Evolutionary conservation across 1,140 invertebrate genomes (phyloP).

Genomic region (Drosophila lowei): DNA sequence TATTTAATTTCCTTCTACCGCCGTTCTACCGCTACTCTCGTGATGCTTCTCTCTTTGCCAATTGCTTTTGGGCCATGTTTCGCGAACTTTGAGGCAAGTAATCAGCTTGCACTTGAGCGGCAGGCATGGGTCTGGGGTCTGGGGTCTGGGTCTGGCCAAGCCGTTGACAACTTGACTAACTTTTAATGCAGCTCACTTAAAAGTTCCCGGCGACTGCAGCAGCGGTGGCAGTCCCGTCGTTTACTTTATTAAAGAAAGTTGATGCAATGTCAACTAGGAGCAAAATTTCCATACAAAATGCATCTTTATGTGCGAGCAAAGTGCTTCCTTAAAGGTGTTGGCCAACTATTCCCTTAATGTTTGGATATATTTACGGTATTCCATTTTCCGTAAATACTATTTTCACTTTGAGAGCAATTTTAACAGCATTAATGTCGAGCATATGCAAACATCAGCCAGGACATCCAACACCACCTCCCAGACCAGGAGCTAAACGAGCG

Average conservation of each 20-base stretch:
- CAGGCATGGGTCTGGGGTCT: slow-evolving; percentile 3
- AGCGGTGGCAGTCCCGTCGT: slow-evolving; percentile 21
- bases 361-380: background rate
- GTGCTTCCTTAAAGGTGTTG: slow-evolving; percentile 2
- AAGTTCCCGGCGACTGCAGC: slow-evolving; percentile 52
- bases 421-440: slow-evolving; percentile 65
- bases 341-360: slow-evolving; percentile 18
- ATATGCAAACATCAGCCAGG: slow-evolving; percentile 58
- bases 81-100: slow-evolving; percentile 56
- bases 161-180: slow-evolving; percentile 76
- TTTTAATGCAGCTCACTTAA: slow-evolving; percentile 78
- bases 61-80: slow-evolving; percentile 31
- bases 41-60: background rate
- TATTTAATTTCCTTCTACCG: slow-evolving; percentile 52
- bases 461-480: background rate
- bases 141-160: slow-evolving; percentile 22
- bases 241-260: slow-evolving; percentile 58
- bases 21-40: background rate
- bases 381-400: slow-evolving; percentile 3
- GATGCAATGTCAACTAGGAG: slow-evolving; percentile 31
- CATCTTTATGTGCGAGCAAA: too few relatives aligned
- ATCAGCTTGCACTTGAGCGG: slow-evolving; percentile 54
- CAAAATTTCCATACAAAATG: slow-evolving; percentile 48
- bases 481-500: background rate
- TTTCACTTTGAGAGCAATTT: slow-evolving; percentile 44